Base-by-base conservation (phyloP, 1,140 invertebrate genomes). In the Drosophila pruinosa region DNA sequence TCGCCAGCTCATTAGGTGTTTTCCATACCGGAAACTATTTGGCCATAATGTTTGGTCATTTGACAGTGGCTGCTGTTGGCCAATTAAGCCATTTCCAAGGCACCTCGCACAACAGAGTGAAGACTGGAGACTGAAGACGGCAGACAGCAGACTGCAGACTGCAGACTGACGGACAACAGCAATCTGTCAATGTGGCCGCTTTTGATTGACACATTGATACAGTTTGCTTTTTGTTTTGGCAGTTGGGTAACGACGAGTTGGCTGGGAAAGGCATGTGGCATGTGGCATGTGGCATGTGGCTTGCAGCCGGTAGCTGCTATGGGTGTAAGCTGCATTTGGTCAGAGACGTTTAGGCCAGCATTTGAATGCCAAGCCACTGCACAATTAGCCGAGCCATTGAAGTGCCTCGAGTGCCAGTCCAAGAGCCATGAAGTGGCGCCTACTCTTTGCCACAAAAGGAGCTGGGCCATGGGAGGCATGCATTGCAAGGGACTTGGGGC, bases 11-110 rank as follows among this genome's bases (percentile, higher is more conserved):
- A 85, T 85, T 85, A 81, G 80, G 54, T 56, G 65, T 73, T 83
- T 83, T 64, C 64, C 78, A 75, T 82, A 65, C 82, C 82, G 82
- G 82, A 86, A 86, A 86, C 78, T 88, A 88, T 88, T 88, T 86
- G 71, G 83, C 82, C 82, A 86, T 88, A 88, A 82, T 86, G 72
- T 88, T 86, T 86, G 82, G 78, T 78, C 82, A 78, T 78, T 77
- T 43, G 31, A 26, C 47, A 43, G 7, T 38, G 59, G 10, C 15
- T 47, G 43, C 47, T 78, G 61, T 48, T 47, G 61, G 69, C 73
- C 73, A 75, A 75, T 75, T 75, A 75, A 75, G 69, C 61, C 52
- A 59, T 72, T 64, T 56, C 28, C 65, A 69, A 62, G 57, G 48
- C 65, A 68, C n/a, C n/a, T n/a, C n/a, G n/a, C n/a, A n/a, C n/a